phyloP scores from a whole-genome alignment of 2,113 vertebrate species.

The Dryoscopus gambensis region DNA sequence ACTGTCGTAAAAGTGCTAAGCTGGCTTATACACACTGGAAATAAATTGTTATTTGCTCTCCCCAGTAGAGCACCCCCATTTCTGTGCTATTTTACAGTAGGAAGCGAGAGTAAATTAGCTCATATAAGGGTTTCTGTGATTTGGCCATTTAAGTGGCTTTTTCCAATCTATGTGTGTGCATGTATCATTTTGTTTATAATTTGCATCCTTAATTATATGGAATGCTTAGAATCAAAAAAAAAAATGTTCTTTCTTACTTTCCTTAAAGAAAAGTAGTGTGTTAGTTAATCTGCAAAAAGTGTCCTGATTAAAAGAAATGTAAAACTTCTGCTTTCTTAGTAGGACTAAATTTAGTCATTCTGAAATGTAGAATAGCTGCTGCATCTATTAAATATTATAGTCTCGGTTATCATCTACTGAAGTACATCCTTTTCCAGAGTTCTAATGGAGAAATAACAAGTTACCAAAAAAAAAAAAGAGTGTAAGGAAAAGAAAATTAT shows the following conservation, averaged over 20 bases:
- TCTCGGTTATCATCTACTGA: neutral
- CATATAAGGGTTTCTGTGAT: neutral
- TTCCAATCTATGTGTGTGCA: neutral
- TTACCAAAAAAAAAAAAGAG: neutral
- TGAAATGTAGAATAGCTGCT: neutral
- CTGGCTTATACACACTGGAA: neutral
- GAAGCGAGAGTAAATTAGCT: neutral
- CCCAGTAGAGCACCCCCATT: neutral
- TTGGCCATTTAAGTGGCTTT: neutral
- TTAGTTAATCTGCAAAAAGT: neutral
- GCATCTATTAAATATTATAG: neutral
- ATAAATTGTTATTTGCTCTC: neutral
- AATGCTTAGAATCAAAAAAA: neutral
- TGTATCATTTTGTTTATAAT: neutral
- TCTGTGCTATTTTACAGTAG: neutral
- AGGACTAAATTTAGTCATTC: conserved; percentile 1
- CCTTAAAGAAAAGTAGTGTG: neutral
- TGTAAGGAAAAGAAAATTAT: neutral
- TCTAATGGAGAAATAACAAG: conserved; percentile 3
- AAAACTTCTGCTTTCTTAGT: neutral
- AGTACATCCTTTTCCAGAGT: neutral
- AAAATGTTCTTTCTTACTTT: neutral
- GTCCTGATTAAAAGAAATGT: neutral
- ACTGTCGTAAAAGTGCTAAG: neutral
- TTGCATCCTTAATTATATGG: neutral